Base-by-base conservation (phyloP, 1,140 invertebrate genomes). In the Drosophila sproati region DNA sequence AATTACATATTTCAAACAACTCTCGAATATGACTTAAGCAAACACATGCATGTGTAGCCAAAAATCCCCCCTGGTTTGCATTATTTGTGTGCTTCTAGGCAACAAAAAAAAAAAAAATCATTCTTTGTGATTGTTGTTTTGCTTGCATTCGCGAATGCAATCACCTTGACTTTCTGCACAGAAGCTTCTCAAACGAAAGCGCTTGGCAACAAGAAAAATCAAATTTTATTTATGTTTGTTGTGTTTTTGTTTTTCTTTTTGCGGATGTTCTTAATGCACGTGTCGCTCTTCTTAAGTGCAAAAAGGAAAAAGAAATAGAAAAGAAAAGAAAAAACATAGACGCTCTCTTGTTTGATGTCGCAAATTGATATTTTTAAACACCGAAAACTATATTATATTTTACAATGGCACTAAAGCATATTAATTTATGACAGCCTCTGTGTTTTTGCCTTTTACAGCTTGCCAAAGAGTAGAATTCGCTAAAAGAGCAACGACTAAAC, bases 401-500 rank as follows among this genome's bases (percentile, higher is more conserved):
- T 50, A 50, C 45, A 32, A 55, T 71, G 60, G 31, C 8, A 8
- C 43, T 31, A 48, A n/a, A 7, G 20, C 31, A 37, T 35, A 67
- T 67, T 4, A 48, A 45, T 69, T 60, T 48, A 69, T 69, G 48
- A 69, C 12, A 60, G 35, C 10, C 47, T 54, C n/a, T 73, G 55
- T 68, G 10, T 70, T 62, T 56, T 69, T 74, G 37, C 31, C 57
- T 57, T 75, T 75, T 75, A 48, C 64, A 69, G 71, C 54, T 73
- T 73, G 55, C 55, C 48, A 45, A 57, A 75, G 56, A 55, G 67
- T 71, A 50, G 39, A 51, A 51, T 69, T 61, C 34, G 56, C 56
- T 35, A 70, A 20, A 32, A 10, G 32, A 50, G 29, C 39, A 56
- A 34, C 37, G 5, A 66, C 28, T 61, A 29, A 32, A 29, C 35